Conservation (phyloP, 2,888 invertebrate species). For the Chloromyia formosa region DNA sequence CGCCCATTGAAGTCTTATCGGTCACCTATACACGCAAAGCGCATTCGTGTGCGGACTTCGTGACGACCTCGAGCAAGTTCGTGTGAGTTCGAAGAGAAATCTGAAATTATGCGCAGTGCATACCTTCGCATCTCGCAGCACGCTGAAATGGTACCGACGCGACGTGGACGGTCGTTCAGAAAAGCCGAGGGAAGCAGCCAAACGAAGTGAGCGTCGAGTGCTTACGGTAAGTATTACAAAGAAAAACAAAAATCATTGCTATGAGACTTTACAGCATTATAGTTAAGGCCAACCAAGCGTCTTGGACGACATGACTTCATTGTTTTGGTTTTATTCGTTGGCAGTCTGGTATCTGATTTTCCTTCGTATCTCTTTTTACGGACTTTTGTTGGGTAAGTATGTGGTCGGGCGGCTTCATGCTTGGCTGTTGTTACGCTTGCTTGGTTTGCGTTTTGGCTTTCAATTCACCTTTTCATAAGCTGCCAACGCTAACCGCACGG, state of each 20-base stretch:
- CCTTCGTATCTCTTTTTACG: too few relatives aligned
- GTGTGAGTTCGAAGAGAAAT: slow-evolving; percentile 15
- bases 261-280: neutral
- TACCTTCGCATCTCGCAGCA: slow-evolving; percentile 17
- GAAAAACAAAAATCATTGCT: neutral
- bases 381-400: neutral
- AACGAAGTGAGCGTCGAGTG: too few relatives aligned
- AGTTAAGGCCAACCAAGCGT: slow-evolving; percentile 6
- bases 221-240: too few relatives aligned
- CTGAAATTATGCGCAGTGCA: slow-evolving; percentile 14
- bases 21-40: neutral
- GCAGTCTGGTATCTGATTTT: too few relatives aligned
- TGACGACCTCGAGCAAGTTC: neutral
- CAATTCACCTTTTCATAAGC: slow-evolving; percentile 10
- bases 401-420: neutral
- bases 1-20: neutral
- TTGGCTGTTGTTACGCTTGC: neutral
- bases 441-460: neutral
- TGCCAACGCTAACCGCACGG: too few relatives aligned
- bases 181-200: too few relatives aligned
- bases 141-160: too few relatives aligned
- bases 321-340: too few relatives aligned
- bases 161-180: too few relatives aligned
- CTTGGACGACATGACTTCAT: neutral
- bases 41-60: neutral